Evolutionary conservation across 2,797 vertebrate species (phyloP).

Genomic region (Pantherophis vulpinus): DNA sequence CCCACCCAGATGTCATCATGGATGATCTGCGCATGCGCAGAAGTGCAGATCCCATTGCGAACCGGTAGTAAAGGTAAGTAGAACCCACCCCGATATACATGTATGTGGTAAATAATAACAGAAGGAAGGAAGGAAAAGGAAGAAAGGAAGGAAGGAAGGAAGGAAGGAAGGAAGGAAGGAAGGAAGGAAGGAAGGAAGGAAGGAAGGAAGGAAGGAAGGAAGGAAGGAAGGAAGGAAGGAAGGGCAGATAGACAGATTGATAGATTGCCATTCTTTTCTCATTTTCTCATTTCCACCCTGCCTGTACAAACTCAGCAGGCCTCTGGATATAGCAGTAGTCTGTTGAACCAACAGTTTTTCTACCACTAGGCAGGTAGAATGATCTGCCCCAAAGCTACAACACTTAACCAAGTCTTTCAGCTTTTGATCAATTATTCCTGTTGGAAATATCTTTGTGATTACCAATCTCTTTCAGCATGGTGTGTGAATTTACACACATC

Average conservation of each 20-base stretch:
- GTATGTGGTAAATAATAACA: no score
- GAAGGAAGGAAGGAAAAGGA: neutral
- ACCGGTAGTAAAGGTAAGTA: no score
- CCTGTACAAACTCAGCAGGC: neutral
- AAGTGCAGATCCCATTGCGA: no score
- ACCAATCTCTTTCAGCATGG: neutral
- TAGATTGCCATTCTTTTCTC: neutral
- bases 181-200: neutral
- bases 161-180: neutral
- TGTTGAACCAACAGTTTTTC: neutral
- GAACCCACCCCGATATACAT: no score
- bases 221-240: neutral
- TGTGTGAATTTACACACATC: neutral
- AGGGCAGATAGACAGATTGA: neutral
- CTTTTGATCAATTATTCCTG: conserved; percentile 13
- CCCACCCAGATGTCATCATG: no score
- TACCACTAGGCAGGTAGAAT: neutral
- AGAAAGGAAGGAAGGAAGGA: neutral
- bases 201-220: neutral
- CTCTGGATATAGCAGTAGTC: neutral
- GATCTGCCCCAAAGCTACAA: neutral
- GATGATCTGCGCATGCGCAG: no score
- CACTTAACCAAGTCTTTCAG: conserved; percentile 29
- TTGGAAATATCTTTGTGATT: neutral
- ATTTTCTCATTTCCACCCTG: neutral